Percentiles rank a stretch among this genome's conserved stretches.
phyloP scores from a whole-genome alignment of 1,140 invertebrate genomes.

The Cydia splendana region DNA sequence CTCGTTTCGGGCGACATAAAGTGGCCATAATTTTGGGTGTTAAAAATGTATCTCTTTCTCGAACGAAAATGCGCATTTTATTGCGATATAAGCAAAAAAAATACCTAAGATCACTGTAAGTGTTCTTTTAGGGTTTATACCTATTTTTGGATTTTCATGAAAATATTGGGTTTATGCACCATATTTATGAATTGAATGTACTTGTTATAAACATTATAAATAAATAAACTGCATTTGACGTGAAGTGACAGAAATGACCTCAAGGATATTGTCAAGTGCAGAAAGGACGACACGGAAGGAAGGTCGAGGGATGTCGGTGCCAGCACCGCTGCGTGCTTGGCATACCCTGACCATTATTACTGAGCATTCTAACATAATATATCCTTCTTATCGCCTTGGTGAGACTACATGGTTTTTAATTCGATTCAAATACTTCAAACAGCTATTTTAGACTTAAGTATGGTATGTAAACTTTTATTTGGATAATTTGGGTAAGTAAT shows the following conservation, averaged over 20 bases:
- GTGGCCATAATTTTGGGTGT: conserved; percentile 34
- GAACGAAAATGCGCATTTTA: conserved; percentile 34
- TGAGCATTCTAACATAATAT: conserved; percentile 12
- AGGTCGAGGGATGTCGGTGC: conserved; percentile 27
- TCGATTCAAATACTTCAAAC: neutral
- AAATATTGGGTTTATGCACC: neutral
- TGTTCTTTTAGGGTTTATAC: neutral
- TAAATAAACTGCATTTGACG: neutral
- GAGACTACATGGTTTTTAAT: neutral
- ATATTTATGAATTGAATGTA: too few species aligned
- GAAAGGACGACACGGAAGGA: conserved; percentile 32
- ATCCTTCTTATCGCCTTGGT: conserved; percentile 19
- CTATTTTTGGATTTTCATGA: neutral
- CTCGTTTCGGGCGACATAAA: conserved; percentile 35
- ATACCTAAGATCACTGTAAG: neutral
- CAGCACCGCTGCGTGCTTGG: conserved; percentile 25
- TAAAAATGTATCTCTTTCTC: conserved; percentile 13
- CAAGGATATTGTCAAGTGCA: neutral
- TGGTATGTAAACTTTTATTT: too few species aligned
- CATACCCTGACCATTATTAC: conserved; percentile 16
- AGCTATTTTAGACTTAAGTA: too few species aligned
- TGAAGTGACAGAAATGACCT: conserved; percentile 2
- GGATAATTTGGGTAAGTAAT: too few species aligned
- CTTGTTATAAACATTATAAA: too few species aligned
- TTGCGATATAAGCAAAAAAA: conserved; percentile 31